Evolutionary conservation across 2,113 vertebrate genomes (phyloP).

Genomic region (Cynopterus brachyotis): DNA sequence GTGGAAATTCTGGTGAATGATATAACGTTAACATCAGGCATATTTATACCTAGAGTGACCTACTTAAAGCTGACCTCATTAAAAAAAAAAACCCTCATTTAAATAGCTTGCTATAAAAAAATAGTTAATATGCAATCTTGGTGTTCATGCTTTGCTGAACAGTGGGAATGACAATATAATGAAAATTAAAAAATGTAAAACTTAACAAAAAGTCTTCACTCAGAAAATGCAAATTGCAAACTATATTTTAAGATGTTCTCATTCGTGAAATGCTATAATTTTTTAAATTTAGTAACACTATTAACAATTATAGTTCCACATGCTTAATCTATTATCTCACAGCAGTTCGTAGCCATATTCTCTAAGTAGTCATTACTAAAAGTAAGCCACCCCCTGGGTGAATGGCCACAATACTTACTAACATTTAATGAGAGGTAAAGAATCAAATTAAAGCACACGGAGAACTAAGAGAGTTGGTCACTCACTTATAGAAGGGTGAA

Average conservation of each 20-base stretch:
- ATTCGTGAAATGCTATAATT: constrained; percentile 47
- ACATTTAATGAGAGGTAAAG: not conserved
- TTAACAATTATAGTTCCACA: constrained; percentile 33
- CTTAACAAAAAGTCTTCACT: constrained; percentile 62
- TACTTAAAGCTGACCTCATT: constrained; percentile 66
- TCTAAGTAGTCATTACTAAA: constrained; percentile 55
- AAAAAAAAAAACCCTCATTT: not conserved
- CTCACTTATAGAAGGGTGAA: not conserved
- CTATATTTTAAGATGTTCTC: constrained; percentile 55
- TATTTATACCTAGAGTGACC: constrained; percentile 63
- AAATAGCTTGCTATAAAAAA: not conserved
- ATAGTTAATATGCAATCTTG: constrained; percentile 19
- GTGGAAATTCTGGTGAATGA: constrained; percentile 30
- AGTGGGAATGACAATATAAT: not conserved
- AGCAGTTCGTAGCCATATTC: constrained; percentile 16
- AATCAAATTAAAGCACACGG: not conserved
- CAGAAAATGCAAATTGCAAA: constrained; percentile 47
- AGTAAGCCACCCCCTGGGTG: not conserved
- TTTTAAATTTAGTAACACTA: constrained; percentile 63
- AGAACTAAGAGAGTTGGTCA: not conserved
- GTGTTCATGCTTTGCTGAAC: constrained; percentile 28
- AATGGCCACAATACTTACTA: not conserved
- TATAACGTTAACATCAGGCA: constrained; percentile 17
- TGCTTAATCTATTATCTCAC: constrained; percentile 21
- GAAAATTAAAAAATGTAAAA: constrained; percentile 53